Evolutionary conservation across 1,140 invertebrate species (phyloP), one percentile per base, ranked within the genome.

Genomic region (Drosophila sechellia): DNA sequence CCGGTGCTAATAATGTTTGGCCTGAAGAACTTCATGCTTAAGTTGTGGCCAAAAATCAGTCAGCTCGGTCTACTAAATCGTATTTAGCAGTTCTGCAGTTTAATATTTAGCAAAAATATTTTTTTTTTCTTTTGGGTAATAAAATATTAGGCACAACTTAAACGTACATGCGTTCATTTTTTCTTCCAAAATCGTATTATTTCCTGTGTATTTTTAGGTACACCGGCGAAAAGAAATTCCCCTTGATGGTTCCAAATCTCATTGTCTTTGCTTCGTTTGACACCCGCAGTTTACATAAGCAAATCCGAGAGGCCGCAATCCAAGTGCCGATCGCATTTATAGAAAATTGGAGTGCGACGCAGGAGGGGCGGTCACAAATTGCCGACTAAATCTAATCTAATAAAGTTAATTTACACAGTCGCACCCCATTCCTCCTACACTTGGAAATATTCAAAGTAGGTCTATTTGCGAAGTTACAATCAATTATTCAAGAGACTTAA

Each of bases 371-470:
- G 59, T 25, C 60, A 69, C 78, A 87, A 87, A 79, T 87, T 83
- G 83, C 66, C 60, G 68, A 59, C 70, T 81, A 87, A 86, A 87
- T 87, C 83, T 87, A 87, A 86, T 86, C 83, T 87, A 87, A 86
- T 86, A 79, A 87, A 87, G 66, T 87, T 86, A 87, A 87, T 87
- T 86, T 76, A 79, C 79, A 66, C 83, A 78, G 60, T 53, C 70
- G 49, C 66, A 61, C 78, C 49, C 75, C 40, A 65, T 37, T 4
- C 58, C 52, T 11, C 4, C 15, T 49, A 60, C 79, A 76, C 79
- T 31, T 53, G 56, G 25, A 49, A 37, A 72, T 0, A n/a, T 15
- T 2, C 6, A 0, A 10, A 31, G 6, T 10, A 8, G 3, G 6
- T 31, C 31, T 31, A 0, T 31, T 31, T 31, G 31, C 8, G 31